Percentiles rank a stretch among this genome's conserved stretches.
Evolutionary conservation across 2,888 invertebrate species (phyloP).

Genomic region (Xestobium rufovillosum): DNA sequence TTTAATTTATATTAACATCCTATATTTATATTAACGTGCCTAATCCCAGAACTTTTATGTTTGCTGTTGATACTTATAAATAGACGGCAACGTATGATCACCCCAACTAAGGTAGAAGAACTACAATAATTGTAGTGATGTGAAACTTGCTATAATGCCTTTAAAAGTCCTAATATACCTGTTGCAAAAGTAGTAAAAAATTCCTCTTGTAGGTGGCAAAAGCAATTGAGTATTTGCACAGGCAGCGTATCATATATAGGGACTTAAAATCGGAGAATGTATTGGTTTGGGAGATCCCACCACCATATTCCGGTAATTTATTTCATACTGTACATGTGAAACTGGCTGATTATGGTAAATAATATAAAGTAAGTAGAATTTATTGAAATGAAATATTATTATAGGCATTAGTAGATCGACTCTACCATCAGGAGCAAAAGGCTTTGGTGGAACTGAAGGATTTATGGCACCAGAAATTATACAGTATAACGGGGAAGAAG

Average conservation of each 20-base stretch:
- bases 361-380: constrained; percentile 3
- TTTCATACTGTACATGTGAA: constrained; percentile 76
- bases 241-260: constrained; percentile 85
- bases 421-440: constrained; percentile 86
- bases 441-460: constrained; percentile 97
- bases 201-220: constrained; percentile 74
- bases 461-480: constrained; percentile 99
- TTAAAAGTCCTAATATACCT: too few species aligned
- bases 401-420: constrained; percentile 78
- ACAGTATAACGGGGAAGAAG: constrained; percentile 96
- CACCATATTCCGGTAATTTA: constrained; percentile 61
- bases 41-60: too few species aligned
- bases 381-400: constrained; percentile 11
- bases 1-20: too few species aligned
- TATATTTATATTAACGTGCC: too few species aligned
- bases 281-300: constrained; percentile 93
- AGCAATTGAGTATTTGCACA: constrained; percentile 92
- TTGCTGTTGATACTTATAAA: too few species aligned
- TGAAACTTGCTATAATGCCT: too few species aligned
- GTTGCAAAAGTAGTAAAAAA: too few species aligned
- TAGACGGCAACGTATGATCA: too few species aligned
- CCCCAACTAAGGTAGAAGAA: too few species aligned
- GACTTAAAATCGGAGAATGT: constrained; percentile 96
- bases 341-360: constrained; percentile 86
- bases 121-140: too few species aligned